These are phyloP conservation scores for Metridium senile DNA, from an alignment of 92 coral and sea anemone genomes.

Conservation along the genomic window DNA sequence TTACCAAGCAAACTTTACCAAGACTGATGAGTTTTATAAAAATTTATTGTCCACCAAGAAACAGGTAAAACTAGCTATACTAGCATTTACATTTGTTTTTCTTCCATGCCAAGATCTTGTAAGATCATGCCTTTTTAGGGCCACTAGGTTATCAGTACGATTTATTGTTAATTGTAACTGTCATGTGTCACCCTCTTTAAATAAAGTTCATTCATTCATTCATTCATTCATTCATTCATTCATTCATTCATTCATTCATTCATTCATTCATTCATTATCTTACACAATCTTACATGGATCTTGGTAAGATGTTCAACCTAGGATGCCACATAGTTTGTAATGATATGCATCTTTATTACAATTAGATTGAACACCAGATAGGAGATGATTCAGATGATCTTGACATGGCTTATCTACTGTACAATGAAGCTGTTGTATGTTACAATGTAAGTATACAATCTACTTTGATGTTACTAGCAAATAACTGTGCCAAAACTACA, in stretches of 20 bases:
- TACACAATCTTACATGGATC: too few species aligned
- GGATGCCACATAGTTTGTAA: too few species aligned
- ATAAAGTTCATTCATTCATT: too few species aligned
- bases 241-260: too few species aligned
- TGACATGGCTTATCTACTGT: slow-evolving; percentile 81
- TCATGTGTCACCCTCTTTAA: too few species aligned
- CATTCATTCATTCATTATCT: too few species aligned
- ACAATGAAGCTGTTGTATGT: slow-evolving; percentile 85
- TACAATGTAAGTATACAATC: slow-evolving; percentile 72
- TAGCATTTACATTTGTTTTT: not conserved
- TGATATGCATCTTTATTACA: too few species aligned
- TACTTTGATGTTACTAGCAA: not conserved
- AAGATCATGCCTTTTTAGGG: too few species aligned
- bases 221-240: too few species aligned
- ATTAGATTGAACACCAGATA: slow-evolving; percentile 82
- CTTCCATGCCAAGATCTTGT: not conserved
- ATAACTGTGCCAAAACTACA: not conserved
- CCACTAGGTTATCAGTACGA: too few species aligned
- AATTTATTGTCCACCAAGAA: slow-evolving; percentile 62
- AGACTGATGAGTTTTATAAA: slow-evolving; percentile 79
- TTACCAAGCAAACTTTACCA: slow-evolving; percentile 70
- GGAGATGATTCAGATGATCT: slow-evolving; percentile 80
- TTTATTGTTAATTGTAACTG: too few species aligned
- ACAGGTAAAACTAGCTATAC: slow-evolving; percentile 51
- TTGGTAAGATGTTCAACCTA: too few species aligned